These are phyloP conservation scores for Sarcophaga variegata DNA, from an alignment of 2,888 invertebrate genomes.

Conservation along the genomic window DNA sequence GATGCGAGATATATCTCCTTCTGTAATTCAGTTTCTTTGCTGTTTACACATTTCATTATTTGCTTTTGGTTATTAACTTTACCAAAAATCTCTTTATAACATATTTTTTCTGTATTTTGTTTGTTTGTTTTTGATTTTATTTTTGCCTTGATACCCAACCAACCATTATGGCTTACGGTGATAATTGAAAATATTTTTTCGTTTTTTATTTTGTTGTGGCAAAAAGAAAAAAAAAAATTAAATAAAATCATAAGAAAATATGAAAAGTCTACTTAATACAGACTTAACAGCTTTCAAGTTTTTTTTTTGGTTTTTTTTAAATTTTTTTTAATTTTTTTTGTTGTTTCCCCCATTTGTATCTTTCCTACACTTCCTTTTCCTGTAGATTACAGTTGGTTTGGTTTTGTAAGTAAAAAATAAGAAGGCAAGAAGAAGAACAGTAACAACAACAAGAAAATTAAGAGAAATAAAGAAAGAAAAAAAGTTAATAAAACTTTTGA, in stretches of 20 bases:
- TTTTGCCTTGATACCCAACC: neutral
- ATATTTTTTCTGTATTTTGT: neutral
- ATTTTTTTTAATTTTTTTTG: neutral
- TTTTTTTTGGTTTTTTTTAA: neutral
- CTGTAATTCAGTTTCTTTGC: neutral
- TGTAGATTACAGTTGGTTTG: slow-evolving; percentile 32
- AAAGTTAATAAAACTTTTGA: slow-evolving; percentile 68
- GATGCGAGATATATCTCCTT: too few species aligned
- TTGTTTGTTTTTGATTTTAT: neutral
- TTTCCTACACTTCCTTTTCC: slow-evolving; percentile 10
- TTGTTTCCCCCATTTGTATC: too few species aligned
- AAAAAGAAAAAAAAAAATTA: neutral
- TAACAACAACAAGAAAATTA: too few species aligned
- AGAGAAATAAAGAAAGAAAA: neutral
- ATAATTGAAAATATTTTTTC: slow-evolving; percentile 61
- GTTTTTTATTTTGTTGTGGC: neutral
- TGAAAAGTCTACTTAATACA: slow-evolving; percentile 68
- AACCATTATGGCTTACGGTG: slow-evolving; percentile 57
- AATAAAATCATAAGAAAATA: slow-evolving; percentile 35
- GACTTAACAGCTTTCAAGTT: slow-evolving; percentile 68
- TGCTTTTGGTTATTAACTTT: slow-evolving; percentile 30
- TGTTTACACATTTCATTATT: neutral
- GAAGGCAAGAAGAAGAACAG: neutral
- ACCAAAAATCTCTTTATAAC: slow-evolving; percentile 16
- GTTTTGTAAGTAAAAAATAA: slow-evolving; percentile 25